phyloP scores from a whole-genome alignment of 1,140 invertebrate genomes.

The Pseudachorutes palmiensis region DNA sequence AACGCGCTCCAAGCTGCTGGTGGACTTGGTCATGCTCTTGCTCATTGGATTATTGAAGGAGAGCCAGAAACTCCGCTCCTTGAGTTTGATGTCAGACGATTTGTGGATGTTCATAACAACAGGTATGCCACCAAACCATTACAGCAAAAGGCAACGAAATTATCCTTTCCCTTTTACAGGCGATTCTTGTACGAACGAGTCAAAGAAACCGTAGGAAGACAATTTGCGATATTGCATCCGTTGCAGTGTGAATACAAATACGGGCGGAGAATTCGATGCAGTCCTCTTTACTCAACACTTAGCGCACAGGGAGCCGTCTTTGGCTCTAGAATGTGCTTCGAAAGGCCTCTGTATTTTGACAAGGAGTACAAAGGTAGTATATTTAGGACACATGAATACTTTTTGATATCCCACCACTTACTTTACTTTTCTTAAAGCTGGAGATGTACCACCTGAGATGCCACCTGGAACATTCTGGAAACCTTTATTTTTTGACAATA shows the following conservation, averaged over 20 bases:
- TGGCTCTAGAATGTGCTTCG: constrained; percentile 97
- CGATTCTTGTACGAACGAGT: constrained; percentile 88
- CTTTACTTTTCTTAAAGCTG: constrained; percentile 19
- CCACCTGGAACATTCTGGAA: constrained; percentile 51
- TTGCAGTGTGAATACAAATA: constrained; percentile 70
- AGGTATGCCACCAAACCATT: constrained; percentile 25
- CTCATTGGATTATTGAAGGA: constrained; percentile 76
- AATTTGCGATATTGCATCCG: constrained; percentile 75
- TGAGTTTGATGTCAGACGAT: constrained; percentile 83
- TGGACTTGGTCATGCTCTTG: constrained; percentile 66
- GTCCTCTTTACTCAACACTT: constrained; percentile 88
- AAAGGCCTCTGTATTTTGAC: constrained; percentile 88
- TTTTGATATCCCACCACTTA: background rate
- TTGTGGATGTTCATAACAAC: constrained; percentile 92
- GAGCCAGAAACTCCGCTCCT: constrained; percentile 72
- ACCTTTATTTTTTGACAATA: constrained; percentile 86
- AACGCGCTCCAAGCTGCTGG: constrained; percentile 59
- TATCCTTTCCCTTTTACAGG: too few species aligned
- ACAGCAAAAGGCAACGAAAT: too few species aligned
- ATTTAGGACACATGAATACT: background rate
- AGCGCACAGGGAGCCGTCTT: constrained; percentile 90
- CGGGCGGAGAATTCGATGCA: constrained; percentile 85
- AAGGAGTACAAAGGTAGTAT: constrained; percentile 44
- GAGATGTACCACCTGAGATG: constrained; percentile 32
- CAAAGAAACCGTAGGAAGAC: constrained; percentile 84